phyloP scores from a whole-genome alignment of 2,113 vertebrate genomes.

The Bos taurus region DNA sequence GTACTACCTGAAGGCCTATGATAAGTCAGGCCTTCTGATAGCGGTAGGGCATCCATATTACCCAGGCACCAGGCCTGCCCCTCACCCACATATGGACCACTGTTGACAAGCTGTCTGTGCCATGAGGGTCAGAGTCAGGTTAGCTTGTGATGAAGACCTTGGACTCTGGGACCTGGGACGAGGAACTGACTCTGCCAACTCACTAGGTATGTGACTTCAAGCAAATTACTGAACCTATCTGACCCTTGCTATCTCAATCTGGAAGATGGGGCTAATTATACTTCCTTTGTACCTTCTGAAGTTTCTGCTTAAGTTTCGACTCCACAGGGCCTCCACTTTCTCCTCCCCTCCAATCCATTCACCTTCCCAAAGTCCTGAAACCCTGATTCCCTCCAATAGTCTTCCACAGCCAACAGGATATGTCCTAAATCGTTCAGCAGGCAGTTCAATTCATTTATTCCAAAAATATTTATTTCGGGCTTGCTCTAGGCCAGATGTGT shows the following conservation, averaged over 20 bases:
- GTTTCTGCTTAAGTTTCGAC: constrained; percentile 7
- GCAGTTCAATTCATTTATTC: not conserved
- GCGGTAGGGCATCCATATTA: not conserved
- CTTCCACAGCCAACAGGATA: constrained; percentile 1
- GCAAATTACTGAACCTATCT: not conserved
- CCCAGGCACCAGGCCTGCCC: not conserved
- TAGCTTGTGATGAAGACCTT: not conserved
- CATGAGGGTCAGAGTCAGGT: not conserved
- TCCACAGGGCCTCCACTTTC: not conserved
- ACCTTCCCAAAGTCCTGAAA: not conserved
- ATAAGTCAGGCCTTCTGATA: not conserved
- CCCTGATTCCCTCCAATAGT: not conserved
- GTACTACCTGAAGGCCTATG: not conserved
- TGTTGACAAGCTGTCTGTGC: not conserved
- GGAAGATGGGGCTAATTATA: not conserved
- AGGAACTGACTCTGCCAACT: not conserved
- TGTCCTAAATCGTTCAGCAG: not conserved
- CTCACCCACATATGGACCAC: not conserved
- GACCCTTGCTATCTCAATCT: constrained; percentile 1
- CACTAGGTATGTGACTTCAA: not conserved
- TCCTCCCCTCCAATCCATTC: not conserved
- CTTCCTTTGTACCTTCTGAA: not conserved
- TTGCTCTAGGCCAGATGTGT: not conserved
- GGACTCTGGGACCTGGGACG: not conserved
- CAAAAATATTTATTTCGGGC: constrained; percentile 3